Evolutionary conservation across 2,113 vertebrate genomes (phyloP), one percentile per base, ranked within the genome.

Genomic region (Pelecanus crispus): DNA sequence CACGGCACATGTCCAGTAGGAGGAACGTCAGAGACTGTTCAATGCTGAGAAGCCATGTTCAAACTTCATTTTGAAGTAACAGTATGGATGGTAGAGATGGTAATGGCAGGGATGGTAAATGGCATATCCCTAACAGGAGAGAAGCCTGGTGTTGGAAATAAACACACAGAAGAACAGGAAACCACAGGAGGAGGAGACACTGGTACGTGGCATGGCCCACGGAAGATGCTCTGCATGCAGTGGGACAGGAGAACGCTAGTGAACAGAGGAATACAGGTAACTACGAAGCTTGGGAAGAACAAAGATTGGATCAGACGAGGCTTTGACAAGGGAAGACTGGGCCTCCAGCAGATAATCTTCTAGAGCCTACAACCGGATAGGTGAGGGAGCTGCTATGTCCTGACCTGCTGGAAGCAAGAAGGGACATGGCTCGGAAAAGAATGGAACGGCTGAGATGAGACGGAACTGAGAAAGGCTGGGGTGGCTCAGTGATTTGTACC

Each of bases 361-460:
- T 53, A 38, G 70, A 56, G n/a, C 22, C 45, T 31, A 26, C 17
- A 17, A 3, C 17, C 1, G 5, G 45, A 12, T 1, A 25, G 29
- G 24, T 47, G 52, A 67, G 14, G 47, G 61, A n/a, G 38, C 59
- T n/a, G 52, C 62, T 61, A 34, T 1, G 1, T 17, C 24, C 8
- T 13, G 38, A 44, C 42, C 32, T 70, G 50, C 50, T 45, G 32
- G 44, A 36, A 38, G 59, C 40, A 38, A 16, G 31, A 34, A 52
- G 49, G 31, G 44, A 19, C 34, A 4, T 7, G 21, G 34, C 36
- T 59, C 9, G 4, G 22, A 17, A 11, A 58, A 24, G 52, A 52
- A 58, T 5, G 1, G 14, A 50, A 21, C 0, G 4, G 42, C 42
- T n/a, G 42, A 42, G 31, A 55, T 1, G 4, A 40, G 65, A 25